Base-by-base conservation (phyloP, 2,113 vertebrate genomes). In the Pterophyllum scalare region DNA sequence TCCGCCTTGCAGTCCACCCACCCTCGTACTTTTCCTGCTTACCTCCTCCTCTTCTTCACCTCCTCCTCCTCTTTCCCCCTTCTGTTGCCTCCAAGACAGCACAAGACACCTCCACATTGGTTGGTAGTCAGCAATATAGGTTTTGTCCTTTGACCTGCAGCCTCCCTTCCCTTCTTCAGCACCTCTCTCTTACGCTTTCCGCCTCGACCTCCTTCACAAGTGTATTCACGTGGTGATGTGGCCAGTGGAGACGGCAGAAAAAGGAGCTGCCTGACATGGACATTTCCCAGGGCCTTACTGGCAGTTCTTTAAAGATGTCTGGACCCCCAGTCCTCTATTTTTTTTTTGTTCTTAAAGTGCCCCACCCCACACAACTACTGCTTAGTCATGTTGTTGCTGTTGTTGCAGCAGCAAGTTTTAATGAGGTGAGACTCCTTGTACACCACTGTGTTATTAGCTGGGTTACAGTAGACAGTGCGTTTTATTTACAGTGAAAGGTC, bases 51-150 rank as follows among this genome's bases (percentile, higher is more conserved):
- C 77, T 33, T 91, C 85, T 90, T 83, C 87, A 82, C 79, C 87
- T 78, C 81, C 82, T 80, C 83, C 82, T 82, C 86, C 80, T 59
- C 64, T 40, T 31, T 61, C 13, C 67, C 75, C 88, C 85, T 70
- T 60, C 85, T 22, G 78, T 52, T 85, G 79, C 92, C 88, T 93
- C 88, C 92, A 89, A 95, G 92, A 94, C 92, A 83, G 90, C 80
- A 59, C 86, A 86, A 81, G 91, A 81, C 89, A 83, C 81, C 76
- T 83, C 87, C 91, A 94, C 92, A 95, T 94, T 94, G 94, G 94
- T 87, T 65, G 85, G 75, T 87, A 93, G 93, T 95, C 94, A 93
- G 94, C 91, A 80, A 93, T 93, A 96, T 91, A 85, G 91, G 84
- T 88, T 86, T 91, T 86, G 89, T 85, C 89, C 91, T 93, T 90